Conservation (phyloP, 2,797 vertebrate genomes). For the Thunnus albacares region DNA sequence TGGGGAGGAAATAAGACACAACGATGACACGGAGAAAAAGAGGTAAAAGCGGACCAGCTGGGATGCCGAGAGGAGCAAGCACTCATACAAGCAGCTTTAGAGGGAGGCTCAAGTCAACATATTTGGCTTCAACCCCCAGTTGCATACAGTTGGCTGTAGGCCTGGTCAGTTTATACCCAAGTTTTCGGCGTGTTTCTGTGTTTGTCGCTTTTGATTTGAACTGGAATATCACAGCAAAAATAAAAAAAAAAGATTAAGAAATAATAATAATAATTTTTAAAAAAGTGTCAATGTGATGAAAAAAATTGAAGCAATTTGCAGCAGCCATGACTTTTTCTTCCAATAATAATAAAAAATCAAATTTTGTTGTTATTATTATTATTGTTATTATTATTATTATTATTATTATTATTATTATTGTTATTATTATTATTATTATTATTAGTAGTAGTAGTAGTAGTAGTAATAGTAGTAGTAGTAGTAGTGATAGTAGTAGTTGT, state of each 20-base stretch:
- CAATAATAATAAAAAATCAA: not conserved
- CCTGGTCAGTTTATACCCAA: slow-evolving; percentile 21
- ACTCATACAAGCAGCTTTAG: slow-evolving; percentile 37
- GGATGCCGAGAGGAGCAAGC: slow-evolving; percentile 50
- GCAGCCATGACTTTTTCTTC: not conserved
- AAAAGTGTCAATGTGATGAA: not conserved
- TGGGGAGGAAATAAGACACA: slow-evolving; percentile 62
- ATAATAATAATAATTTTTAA: not conserved
- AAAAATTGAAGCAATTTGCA: not conserved
- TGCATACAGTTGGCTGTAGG: slow-evolving; percentile 54
- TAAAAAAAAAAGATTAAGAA: not conserved
- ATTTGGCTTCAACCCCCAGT: slow-evolving; percentile 42
- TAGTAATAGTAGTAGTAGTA: no score
- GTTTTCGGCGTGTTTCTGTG: not conserved
- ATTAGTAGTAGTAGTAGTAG: no score
- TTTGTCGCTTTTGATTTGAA: slow-evolving; percentile 23
- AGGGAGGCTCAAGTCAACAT: slow-evolving; percentile 53
- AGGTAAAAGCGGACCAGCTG: slow-evolving; percentile 63
- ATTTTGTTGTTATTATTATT: no score
- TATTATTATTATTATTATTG: not conserved
- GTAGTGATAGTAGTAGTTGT: no score
- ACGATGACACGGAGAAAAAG: slow-evolving; percentile 67
- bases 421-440: slow-evolving; percentile 14
- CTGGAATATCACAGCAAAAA: not conserved
- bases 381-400: not conserved